phyloP scores from a whole-genome alignment of 2,797 vertebrate genomes.

The Leptoclinus maculatus region DNA sequence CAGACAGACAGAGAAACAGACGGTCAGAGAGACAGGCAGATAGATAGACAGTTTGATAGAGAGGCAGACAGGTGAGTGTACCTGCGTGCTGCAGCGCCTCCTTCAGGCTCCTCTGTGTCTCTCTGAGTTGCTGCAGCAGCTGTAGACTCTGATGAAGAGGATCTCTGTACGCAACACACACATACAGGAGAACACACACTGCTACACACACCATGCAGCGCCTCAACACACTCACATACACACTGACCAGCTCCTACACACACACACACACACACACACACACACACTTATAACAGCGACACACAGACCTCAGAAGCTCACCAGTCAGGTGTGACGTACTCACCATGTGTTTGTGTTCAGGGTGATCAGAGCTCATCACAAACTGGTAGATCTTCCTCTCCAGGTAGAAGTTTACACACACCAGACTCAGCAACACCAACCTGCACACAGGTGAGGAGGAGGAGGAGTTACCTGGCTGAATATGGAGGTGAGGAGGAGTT shows the following conservation, averaged over 20 bases:
- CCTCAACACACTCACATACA: conserved; percentile 56
- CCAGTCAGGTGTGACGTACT: conserved; percentile 11
- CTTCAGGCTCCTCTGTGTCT: conserved; percentile 80
- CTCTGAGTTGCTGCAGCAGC: conserved; percentile 81
- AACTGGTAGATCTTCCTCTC: conserved; percentile 81
- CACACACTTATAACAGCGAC: neutral
- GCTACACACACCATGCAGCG: conserved; percentile 36
- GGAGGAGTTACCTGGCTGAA: neutral
- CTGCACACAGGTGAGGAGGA: conserved; percentile 52
- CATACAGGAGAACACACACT: conserved; percentile 58
- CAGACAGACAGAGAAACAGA: neutral
- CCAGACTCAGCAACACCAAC: conserved; percentile 79
- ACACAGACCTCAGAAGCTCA: neutral
- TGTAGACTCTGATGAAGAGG: conserved; percentile 81
- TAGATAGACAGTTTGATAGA: neutral
- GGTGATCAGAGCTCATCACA: conserved; percentile 70
- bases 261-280: conserved; percentile 27
- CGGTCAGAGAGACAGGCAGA: neutral
- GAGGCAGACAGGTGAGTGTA: conserved; percentile 27
- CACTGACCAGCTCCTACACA: conserved; percentile 60
- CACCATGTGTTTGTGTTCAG: conserved; percentile 83
- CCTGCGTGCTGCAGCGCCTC: conserved; percentile 79
- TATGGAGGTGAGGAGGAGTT: neutral
- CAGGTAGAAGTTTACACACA: conserved; percentile 84
- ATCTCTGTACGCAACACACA: conserved; percentile 73